Evolutionary conservation across 2,888 invertebrate species (phyloP).

Genomic region (Lymantria monacha): DNA sequence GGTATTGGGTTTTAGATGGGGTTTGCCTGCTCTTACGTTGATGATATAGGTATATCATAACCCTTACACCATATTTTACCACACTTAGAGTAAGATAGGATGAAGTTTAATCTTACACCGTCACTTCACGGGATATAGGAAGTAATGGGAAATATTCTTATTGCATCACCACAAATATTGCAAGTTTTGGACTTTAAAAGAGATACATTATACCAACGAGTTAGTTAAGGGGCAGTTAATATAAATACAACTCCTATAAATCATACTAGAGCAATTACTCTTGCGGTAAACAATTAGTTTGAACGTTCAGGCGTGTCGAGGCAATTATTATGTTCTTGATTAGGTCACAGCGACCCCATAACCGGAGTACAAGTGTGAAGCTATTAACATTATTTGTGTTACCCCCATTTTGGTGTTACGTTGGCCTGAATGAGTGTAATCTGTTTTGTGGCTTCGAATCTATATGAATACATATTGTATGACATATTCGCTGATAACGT

Average conservation of each 20-base stretch:
- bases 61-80: too few species aligned
- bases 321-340: slow-evolving; percentile 19
- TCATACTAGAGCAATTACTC: background rate
- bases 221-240: too few species aligned
- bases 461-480: background rate
- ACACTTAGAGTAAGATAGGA: too few species aligned
- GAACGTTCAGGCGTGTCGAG: slow-evolving; percentile 3
- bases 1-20: too few species aligned
- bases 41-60: too few species aligned
- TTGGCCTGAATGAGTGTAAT: slow-evolving; percentile 31
- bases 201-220: too few species aligned
- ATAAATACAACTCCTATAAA: background rate
- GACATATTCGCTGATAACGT: background rate
- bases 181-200: too few species aligned
- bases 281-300: background rate
- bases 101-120: too few species aligned
- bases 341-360: slow-evolving; percentile 23
- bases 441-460: slow-evolving; percentile 17
- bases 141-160: too few species aligned
- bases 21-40: too few species aligned
- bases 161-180: too few species aligned
- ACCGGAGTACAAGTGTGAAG: slow-evolving; percentile 9
- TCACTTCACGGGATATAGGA: too few species aligned
- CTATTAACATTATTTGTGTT: slow-evolving; percentile 25
- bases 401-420: slow-evolving; percentile 25